Base-by-base conservation (phyloP, 1,140 invertebrate species). In the Caenorhabditis tropicalis region DNA sequence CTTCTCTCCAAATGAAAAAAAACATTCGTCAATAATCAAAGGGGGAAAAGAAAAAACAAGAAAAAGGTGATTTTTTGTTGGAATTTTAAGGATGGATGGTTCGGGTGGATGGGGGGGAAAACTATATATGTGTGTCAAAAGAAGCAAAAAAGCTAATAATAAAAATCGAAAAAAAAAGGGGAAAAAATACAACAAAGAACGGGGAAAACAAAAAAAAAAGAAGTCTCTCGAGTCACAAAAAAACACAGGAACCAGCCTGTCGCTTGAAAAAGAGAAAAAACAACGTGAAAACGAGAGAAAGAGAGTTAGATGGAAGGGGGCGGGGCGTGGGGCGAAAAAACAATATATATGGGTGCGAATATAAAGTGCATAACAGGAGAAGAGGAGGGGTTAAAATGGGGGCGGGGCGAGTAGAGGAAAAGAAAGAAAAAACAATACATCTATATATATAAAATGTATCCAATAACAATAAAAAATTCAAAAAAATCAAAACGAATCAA, bases 401-500 rank as follows among this genome's bases (percentile, higher is more conserved):
- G 33, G 31, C 3, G 16, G 33, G 36, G 29, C 36, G 65, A 74
- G 21, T 39, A 46, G 65, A 10, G 21, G n/a, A 65, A 65, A 19
- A 36, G 65, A 74, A 33, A 74, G 36, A 33, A 74, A 74, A 74
- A 74, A 43, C 65, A 74, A 74, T 36, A 74, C 43, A 16, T 43
- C 7, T 27, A 24, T 10, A 56, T 21, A n/a, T n/a, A 27, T 21
- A 56, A 51, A 36, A 65, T 29, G 24, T 27, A 58, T 27, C 29
- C 21, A 36, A 65, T 27, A 65, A 36, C 24, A 65, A n/a, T 2
- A 65, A 58, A 58, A 29, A 12, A 58, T 12, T 29, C 56, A 58
- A 21, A 58, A 6, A 58, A 29, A 58, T 29, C 56, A 58, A 58
- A n/a, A 58, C 15, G 21, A 12, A 16, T 53, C 15, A 27, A 58